These are phyloP conservation scores for Marisa cornuarietis DNA, from an alignment of 1,140 invertebrate species.

Conservation along the genomic window DNA sequence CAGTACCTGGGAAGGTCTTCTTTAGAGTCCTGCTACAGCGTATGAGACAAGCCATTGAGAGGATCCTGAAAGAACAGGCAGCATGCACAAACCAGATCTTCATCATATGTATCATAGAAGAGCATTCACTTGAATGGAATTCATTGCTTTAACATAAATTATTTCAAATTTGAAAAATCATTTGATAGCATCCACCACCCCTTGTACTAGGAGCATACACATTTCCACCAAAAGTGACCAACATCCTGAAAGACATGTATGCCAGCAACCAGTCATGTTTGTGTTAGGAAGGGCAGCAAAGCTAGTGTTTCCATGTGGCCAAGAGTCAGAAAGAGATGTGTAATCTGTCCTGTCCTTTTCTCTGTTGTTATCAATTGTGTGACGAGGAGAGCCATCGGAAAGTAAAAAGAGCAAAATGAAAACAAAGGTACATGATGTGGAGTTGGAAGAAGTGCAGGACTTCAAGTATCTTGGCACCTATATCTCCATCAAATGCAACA, in stretches of 20 bases:
- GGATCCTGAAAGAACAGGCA: no score
- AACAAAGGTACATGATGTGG: background rate
- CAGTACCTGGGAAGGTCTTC: no score
- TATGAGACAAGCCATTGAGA: no score
- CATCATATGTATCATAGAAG: background rate
- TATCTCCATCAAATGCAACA: background rate
- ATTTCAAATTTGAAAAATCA: conserved; percentile 26
- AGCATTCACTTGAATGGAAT: conserved; percentile 18
- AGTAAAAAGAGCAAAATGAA: background rate
- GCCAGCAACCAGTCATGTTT: conserved; percentile 25
- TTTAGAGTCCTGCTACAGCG: no score
- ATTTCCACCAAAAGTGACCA: conserved; percentile 29
- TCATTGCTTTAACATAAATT: conserved; percentile 25
- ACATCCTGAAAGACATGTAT: conserved; percentile 27
- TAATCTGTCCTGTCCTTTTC: conserved; percentile 35
- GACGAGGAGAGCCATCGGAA: conserved; percentile 22
- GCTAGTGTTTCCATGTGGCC: conserved; percentile 16
- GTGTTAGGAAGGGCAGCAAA: background rate
- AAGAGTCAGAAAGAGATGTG: conserved; percentile 36
- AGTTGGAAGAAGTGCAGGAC: background rate
- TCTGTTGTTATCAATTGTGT: conserved; percentile 37
- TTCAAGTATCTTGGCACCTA: background rate
- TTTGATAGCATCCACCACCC: conserved; percentile 9
- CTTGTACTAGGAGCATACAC: conserved; percentile 5
- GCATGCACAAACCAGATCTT: no score